Evolutionary conservation across 2,113 vertebrate genomes (phyloP).

Genomic region (Recurvirostra avosetta): DNA sequence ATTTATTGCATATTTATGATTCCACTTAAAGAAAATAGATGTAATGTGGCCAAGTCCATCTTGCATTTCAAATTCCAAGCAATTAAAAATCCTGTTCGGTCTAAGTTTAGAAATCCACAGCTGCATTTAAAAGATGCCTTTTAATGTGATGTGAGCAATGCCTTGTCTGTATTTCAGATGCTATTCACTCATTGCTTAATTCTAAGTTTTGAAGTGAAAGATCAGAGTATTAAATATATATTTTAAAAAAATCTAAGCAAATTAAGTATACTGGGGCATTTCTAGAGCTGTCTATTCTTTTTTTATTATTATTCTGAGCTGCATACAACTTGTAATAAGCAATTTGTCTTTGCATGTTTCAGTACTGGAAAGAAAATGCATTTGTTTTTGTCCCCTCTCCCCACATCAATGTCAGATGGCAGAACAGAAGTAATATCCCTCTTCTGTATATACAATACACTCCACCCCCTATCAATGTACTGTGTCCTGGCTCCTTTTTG

Average conservation of each 20-base stretch:
- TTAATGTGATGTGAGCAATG: conserved; percentile 35
- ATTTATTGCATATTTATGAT: not conserved
- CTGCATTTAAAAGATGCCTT: conserved; percentile 23
- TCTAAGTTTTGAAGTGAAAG: conserved; percentile 47
- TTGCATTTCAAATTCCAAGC: conserved; percentile 17
- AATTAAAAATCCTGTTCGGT: not conserved
- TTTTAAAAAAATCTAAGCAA: conserved; percentile 35
- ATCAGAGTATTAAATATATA: conserved; percentile 48
- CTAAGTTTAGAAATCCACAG: conserved; percentile 25
- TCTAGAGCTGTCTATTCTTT: conserved; percentile 33
- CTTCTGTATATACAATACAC: conserved; percentile 40
- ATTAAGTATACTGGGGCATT: conserved; percentile 57
- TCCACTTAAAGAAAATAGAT: conserved; percentile 26
- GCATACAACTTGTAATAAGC: conserved; percentile 45
- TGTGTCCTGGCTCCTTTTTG: conserved; percentile 38
- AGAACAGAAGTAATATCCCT: conserved; percentile 8
- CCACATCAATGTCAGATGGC: not conserved
- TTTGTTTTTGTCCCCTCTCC: conserved; percentile 13
- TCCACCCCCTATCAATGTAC: conserved; percentile 23
- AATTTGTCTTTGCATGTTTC: conserved; percentile 61
- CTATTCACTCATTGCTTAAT: conserved; percentile 2
- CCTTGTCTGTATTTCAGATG: conserved; percentile 25
- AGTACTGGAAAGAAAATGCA: conserved; percentile 28
- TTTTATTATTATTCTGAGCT: conserved; percentile 31
- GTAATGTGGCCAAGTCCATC: conserved; percentile 15